phyloP scores from a whole-genome alignment of 2,888 invertebrate genomes.

The Argynnis bischoffii region DNA sequence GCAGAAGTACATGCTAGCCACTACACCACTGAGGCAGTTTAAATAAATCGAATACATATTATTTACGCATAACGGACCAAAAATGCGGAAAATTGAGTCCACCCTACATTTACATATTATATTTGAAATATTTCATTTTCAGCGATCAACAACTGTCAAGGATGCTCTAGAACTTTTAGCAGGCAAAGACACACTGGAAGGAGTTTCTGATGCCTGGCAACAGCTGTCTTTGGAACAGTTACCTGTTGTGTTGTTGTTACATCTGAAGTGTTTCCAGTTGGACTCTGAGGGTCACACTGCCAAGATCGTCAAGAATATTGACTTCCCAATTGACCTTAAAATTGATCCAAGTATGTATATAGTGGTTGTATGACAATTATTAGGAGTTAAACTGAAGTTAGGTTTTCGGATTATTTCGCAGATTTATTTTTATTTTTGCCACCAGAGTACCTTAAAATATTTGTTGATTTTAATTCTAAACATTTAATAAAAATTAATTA shows the following conservation, averaged over 20 bases:
- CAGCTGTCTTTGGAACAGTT: conserved; percentile 94
- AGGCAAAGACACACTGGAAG: conserved; percentile 92
- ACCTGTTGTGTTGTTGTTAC: conserved; percentile 93
- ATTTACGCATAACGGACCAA: too few relatives aligned
- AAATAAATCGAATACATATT: background rate
- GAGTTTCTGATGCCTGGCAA: conserved; percentile 95
- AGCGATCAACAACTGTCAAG: conserved; percentile 92
- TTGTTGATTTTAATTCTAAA: too few relatives aligned
- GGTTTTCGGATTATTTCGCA: too few relatives aligned
- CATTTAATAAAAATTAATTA: too few relatives aligned
- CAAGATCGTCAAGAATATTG: conserved; percentile 95
- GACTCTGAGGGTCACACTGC: conserved; percentile 93
- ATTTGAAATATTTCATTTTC: conserved; percentile 28
- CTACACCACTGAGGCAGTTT: too few relatives aligned
- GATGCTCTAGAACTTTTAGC: conserved; percentile 94
- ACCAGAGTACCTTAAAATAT: too few relatives aligned
- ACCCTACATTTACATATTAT: too few relatives aligned
- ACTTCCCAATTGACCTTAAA: conserved; percentile 94
- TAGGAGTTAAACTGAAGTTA: too few relatives aligned
- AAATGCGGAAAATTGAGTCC: too few relatives aligned
- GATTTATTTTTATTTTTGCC: too few relatives aligned
- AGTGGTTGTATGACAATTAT: too few relatives aligned
- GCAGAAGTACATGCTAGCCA: too few relatives aligned
- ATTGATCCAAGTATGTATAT: conserved; percentile 90
- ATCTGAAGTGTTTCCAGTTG: conserved; percentile 97